Evolutionary conservation across 1,140 invertebrate species (phyloP), one percentile per base, ranked within the genome.

Genomic region (Dendroctonus ponderosae): DNA sequence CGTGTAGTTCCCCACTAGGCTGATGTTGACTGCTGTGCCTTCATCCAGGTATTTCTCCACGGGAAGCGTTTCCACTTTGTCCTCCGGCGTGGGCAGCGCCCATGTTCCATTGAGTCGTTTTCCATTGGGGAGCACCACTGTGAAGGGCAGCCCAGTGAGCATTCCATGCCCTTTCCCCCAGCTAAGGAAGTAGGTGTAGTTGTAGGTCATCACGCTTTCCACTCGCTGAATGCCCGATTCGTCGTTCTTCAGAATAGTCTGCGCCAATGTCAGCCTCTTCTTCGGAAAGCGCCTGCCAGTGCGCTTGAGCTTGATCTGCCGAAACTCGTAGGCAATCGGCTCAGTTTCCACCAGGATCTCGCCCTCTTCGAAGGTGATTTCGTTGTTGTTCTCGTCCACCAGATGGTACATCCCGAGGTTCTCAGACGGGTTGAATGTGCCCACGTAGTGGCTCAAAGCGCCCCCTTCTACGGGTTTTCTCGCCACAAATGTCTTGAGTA

Each of bases 91-190:
- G 26, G 82, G 82, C 15, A 87, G 83, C 4, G 87, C 89, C 90
- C 90, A 92, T 65, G 83, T 82, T 58, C 89, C 85, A 67, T 86
- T 81, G 0, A 84, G 81, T 5, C 85, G 72, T 0, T 81, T 81
- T 5, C 82, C 83, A 69, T 90, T 86, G 14, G 79, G 80, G 62
- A 87, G 78, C 43, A 79, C 83, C 53, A 92, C 85, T 11, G 81
- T 85, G 7, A 90, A 91, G 60, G 86, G 86, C 53, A 92, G 77
- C 0, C 89, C 90, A 59, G 86, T 89, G 5, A 89, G 82, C 61
- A 91, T 86, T 0, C 86, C 89, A 66, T 89, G 86, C 1, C 88
- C 87, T 62, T 91, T 88, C 37, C 90, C 90, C 90, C 90, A 92
- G 73, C 87, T 87, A 53, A 89, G 78, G 0, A 81, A 83, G 63